phyloP scores from a whole-genome alignment of 2,113 vertebrate species.

The Eupsittula cactorum region DNA sequence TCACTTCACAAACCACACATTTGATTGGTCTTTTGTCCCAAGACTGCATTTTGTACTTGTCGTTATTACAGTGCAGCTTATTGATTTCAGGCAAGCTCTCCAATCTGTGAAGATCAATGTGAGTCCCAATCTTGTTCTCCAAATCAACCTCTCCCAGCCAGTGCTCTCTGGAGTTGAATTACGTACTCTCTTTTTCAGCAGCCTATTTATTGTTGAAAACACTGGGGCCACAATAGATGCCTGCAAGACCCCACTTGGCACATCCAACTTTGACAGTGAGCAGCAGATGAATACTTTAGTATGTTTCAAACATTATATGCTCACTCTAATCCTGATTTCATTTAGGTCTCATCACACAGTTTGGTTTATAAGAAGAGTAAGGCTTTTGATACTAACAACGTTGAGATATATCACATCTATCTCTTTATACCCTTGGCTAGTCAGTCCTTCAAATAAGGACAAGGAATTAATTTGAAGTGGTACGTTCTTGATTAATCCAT shows the following conservation, averaged over 20 bases:
- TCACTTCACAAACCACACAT: not conserved
- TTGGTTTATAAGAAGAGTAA: not conserved
- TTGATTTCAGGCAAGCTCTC: slow-evolving; percentile 55
- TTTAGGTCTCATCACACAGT: not conserved
- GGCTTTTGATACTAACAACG: not conserved
- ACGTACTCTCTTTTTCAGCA: not conserved
- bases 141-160: not conserved
- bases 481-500: slow-evolving; percentile 26
- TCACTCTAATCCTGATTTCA: not conserved
- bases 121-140: not conserved
- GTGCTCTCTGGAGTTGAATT: not conserved
- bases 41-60: not conserved
- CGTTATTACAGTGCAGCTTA: slow-evolving; percentile 15
- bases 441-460: slow-evolving; percentile 47
- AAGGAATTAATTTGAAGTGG: slow-evolving; percentile 25
- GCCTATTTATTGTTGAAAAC: not conserved
- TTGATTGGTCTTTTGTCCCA: slow-evolving; percentile 5
- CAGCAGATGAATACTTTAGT: not conserved
- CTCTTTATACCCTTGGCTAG: not conserved
- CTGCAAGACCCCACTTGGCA: not conserved
- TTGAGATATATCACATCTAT: not conserved
- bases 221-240: not conserved
- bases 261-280: not conserved
- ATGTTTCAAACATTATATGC: not conserved
- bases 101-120: slow-evolving; percentile 61